Evolutionary conservation across 37 sponge, comb jelly and placozoan genomes (phyloP), one percentile per base, ranked within the genome.

Genomic region (Corticium candelabrum): DNA sequence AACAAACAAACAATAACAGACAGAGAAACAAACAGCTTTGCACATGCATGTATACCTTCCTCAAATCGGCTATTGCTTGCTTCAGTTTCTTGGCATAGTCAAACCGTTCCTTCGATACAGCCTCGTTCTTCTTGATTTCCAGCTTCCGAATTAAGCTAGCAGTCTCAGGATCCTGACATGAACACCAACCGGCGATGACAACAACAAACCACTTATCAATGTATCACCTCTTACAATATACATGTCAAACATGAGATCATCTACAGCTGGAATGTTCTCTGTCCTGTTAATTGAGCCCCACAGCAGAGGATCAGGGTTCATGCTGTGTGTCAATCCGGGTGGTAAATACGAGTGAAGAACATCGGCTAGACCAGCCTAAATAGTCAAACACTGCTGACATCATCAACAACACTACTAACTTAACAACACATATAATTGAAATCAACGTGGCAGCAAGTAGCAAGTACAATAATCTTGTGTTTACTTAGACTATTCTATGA

Each of bases 71-170:
- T 34, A 84, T 84, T 33, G 85, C 88, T 38, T 76, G 78, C 71
- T 91, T 91, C 37, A 91, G 40, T 30, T 56, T 68, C 74, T 87
- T 91, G 11, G 91, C 91, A 32, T 56, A 56, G 3, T 82, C 77
- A 82, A 78, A 91, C n/a, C 40, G 68, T 73, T 91, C 91, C 40
- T 71, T 86, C 85, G 69, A 35, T 4, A 93, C 83, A 40, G 94
- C 94, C 31, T 67, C n/a, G 11, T 37, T 36, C 77, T 93, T 93
- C 41, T 68, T 82, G 7, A 1, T 34, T 37, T 93, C 88, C 30
- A 93, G 78, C 34, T 85, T 40, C 31, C 77, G 41, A 33, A 93
- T 87, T 27, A 93, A 56, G 29, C 57, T 74, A 21, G 90, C 90
- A 32, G 84, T 87, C 43, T 85, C 77, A 7, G 90, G 86, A 35